Percentiles rank a stretch among this genome's conserved stretches.
Evolutionary conservation across 1,140 invertebrate species (phyloP).

Genomic region (Bacillus rossius): DNA sequence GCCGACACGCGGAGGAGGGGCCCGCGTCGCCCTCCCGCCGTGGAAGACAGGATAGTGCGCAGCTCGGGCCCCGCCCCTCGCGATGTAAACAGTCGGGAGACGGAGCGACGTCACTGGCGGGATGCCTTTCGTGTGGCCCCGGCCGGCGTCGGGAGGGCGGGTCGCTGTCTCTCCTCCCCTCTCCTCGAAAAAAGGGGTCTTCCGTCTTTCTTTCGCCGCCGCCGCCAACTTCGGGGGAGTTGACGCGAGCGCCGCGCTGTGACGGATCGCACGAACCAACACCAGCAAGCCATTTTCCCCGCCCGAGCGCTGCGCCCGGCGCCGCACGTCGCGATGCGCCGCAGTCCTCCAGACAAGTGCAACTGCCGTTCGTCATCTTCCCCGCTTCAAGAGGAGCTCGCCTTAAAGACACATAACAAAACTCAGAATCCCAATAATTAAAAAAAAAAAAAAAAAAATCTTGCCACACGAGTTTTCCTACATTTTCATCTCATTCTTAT

Average conservation of each 20-base stretch:
- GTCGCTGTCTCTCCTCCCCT: background rate
- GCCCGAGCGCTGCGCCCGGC: background rate
- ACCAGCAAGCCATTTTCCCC: slow-evolving; percentile 5
- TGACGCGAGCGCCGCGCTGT: slow-evolving; percentile 2
- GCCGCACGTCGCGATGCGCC: too few species aligned
- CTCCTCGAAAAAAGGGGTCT: too few species aligned
- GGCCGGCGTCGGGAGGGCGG: background rate
- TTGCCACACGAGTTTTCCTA: too few species aligned
- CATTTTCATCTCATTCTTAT: too few species aligned
- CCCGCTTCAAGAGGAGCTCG: too few species aligned
- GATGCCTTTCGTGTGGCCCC: background rate
- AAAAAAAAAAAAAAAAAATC: too few species aligned
- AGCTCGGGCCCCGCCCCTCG: slow-evolving; percentile 10
- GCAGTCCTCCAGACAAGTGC: too few species aligned
- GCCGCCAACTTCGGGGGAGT: background rate
- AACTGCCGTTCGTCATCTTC: too few species aligned
- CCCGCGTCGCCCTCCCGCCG: slow-evolving; percentile 27
- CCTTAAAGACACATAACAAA: too few species aligned
- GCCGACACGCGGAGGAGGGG: slow-evolving; percentile 9
- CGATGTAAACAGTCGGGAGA: background rate
- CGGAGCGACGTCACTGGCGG: slow-evolving; percentile 2
- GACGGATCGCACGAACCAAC: slow-evolving; percentile 10
- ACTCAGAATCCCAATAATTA: too few species aligned
- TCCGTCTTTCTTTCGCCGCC: too few species aligned
- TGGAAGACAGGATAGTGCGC: slow-evolving; percentile 3